A percentile compares a stretch with the other conserved stretches of the same genome.
Evolutionary conservation across 1,140 invertebrate genomes (phyloP).

Genomic region (Hormaphis cornu): DNA sequence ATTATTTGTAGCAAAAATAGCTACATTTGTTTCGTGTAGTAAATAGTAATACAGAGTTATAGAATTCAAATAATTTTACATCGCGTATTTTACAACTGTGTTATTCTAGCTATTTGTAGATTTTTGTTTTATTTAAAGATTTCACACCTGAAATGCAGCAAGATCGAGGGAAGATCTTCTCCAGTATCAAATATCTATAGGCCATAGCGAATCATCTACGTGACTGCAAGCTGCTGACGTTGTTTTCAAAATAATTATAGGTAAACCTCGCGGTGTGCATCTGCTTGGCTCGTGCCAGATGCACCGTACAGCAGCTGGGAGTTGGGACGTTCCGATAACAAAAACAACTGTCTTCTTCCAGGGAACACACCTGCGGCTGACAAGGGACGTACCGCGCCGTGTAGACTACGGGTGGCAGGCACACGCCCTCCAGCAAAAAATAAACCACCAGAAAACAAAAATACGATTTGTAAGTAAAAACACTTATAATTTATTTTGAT

Average conservation of each 20-base stretch:
- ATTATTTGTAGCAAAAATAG: too few relatives aligned
- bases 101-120: too few relatives aligned
- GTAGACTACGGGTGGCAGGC: neutral
- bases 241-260: neutral
- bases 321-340: neutral
- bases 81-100: too few relatives aligned
- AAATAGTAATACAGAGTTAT: too few relatives aligned
- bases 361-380: constrained; percentile 26
- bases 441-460: neutral
- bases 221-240: constrained; percentile 13
- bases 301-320: constrained; percentile 11
- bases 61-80: too few relatives aligned
- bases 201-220: neutral
- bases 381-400: neutral
- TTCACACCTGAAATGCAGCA: neutral
- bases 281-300: constrained; percentile 29
- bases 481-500: neutral
- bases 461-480: neutral
- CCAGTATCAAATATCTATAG: neutral
- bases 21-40: too few relatives aligned
- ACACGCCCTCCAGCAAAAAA: neutral
- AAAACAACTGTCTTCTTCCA: constrained; percentile 16
- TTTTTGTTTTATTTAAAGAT: too few relatives aligned
- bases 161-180: neutral
- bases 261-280: neutral